phyloP scores from a whole-genome alignment of 2,797 vertebrate genomes.

The Darevskia mixta region DNA sequence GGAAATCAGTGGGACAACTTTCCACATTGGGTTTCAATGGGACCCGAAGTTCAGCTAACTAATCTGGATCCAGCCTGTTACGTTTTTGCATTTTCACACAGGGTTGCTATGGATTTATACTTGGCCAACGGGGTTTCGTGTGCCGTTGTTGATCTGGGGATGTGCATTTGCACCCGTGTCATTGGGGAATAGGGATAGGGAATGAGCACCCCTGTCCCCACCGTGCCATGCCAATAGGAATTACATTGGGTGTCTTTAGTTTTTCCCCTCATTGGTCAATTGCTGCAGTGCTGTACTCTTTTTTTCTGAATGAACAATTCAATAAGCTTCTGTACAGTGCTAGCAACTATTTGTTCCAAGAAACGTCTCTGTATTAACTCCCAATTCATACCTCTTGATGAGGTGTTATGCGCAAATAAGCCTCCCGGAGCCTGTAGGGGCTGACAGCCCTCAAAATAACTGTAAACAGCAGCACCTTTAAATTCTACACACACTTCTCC shows the following conservation, averaged over 20 bases:
- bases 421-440: not conserved
- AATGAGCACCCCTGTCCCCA: not conserved
- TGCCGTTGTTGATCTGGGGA: not conserved
- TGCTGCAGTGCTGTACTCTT: constrained; percentile 44
- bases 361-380: constrained; percentile 29
- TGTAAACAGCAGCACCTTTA: not conserved
- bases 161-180: not conserved
- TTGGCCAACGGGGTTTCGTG: not conserved
- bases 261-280: constrained; percentile 10
- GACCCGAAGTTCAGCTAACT: not conserved
- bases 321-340: constrained; percentile 25
- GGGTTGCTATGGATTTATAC: too few species aligned
- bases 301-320: constrained; percentile 20
- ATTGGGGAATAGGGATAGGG: too few species aligned
- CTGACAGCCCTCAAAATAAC: not conserved
- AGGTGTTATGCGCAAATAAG: not conserved
- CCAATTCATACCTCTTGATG: not conserved
- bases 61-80: not conserved
- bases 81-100: not conserved
- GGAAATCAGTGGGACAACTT: not conserved
- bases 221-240: not conserved
- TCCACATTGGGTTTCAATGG: not conserved
- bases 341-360: not conserved
- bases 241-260: constrained; percentile 6
- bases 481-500: not conserved